These are phyloP conservation scores for Gracilinanus agilis DNA, from an alignment of 2,113 vertebrate genomes.

Conservation along the genomic window DNA sequence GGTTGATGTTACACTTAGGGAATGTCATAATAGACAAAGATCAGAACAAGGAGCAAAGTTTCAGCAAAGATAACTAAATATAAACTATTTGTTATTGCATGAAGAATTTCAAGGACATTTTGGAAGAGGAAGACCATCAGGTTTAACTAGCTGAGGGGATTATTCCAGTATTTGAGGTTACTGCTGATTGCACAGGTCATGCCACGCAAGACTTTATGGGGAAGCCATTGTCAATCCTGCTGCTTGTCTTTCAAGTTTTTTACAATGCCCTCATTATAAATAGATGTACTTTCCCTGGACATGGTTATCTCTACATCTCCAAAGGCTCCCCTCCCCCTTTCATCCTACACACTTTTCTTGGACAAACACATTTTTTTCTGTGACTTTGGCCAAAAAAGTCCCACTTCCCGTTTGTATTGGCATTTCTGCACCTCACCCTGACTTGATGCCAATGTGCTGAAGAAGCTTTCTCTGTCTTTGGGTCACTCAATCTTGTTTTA, in stretches of 20 bases:
- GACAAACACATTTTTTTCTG: slow-evolving; percentile 79
- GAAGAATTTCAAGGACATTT: slow-evolving; percentile 65
- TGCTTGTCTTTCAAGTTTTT: slow-evolving; percentile 31
- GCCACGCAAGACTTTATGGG: slow-evolving; percentile 77
- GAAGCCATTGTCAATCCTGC: slow-evolving; percentile 67
- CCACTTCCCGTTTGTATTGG: slow-evolving; percentile 68
- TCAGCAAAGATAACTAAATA: slow-evolving; percentile 1
- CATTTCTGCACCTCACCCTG: slow-evolving; percentile 55
- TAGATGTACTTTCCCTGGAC: slow-evolving; percentile 75
- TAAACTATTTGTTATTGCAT: slow-evolving; percentile 42
- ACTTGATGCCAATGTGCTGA: slow-evolving; percentile 74
- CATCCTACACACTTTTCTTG: slow-evolving; percentile 58
- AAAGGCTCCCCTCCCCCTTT: slow-evolving; percentile 70
- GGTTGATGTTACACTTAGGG: slow-evolving; percentile 5
- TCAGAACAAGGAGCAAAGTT: slow-evolving; percentile 45
- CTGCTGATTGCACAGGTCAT: slow-evolving; percentile 54
- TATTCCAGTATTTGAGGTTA: slow-evolving; percentile 65
- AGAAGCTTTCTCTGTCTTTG: slow-evolving; percentile 50
- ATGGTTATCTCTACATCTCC: slow-evolving; percentile 57
- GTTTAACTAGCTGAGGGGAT: slow-evolving; percentile 70
- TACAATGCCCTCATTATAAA: slow-evolving; percentile 81
- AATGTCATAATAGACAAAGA: slow-evolving; percentile 2
- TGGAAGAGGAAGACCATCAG: slow-evolving; percentile 52
- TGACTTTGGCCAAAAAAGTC: slow-evolving; percentile 78
- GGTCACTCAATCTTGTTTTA: background rate